These are phyloP conservation scores for Drosophila histrio DNA, from an alignment of 2,888 invertebrate species.

Conservation along the genomic window DNA sequence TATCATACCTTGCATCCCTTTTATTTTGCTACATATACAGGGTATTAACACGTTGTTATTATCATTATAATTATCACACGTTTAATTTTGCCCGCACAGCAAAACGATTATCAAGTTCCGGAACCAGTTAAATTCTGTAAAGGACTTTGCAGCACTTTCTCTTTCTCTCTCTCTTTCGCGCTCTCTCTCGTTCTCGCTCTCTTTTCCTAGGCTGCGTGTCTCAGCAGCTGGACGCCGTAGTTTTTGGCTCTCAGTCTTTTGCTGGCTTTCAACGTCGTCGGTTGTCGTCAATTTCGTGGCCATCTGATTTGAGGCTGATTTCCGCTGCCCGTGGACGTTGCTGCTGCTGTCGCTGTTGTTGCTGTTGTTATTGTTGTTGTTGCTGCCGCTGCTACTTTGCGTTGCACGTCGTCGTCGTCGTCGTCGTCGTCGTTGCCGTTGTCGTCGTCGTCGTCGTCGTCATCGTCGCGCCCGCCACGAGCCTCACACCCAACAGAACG, in stretches of 20 bases:
- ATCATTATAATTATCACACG: background rate
- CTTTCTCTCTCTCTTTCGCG: background rate
- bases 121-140: conserved; percentile 42
- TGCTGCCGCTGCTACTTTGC: conserved; percentile 62
- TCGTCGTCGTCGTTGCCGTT: conserved; percentile 58
- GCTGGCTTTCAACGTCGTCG: conserved; percentile 73
- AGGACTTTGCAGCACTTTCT: conserved; percentile 22
- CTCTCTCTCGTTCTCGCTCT: background rate
- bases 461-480: conserved; percentile 6
- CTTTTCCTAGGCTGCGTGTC: conserved; percentile 2
- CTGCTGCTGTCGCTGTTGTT: conserved; percentile 34
- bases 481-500: conserved; percentile 34
- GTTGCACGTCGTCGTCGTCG: conserved; percentile 50
- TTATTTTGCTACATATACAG: too few relatives aligned
- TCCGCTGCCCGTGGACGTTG: conserved; percentile 37
- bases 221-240: conserved; percentile 10
- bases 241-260: conserved; percentile 62
- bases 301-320: conserved; percentile 26
- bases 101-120: conserved; percentile 55
- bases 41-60: background rate
- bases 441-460: conserved; percentile 46
- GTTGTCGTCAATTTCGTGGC: conserved; percentile 42
- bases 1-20: too few relatives aligned
- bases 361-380: conserved; percentile 54
- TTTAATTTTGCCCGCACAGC: conserved; percentile 9